Evolutionary conservation across 2,113 vertebrate species (phyloP).

Genomic region (Neolamprologus devosi): DNA sequence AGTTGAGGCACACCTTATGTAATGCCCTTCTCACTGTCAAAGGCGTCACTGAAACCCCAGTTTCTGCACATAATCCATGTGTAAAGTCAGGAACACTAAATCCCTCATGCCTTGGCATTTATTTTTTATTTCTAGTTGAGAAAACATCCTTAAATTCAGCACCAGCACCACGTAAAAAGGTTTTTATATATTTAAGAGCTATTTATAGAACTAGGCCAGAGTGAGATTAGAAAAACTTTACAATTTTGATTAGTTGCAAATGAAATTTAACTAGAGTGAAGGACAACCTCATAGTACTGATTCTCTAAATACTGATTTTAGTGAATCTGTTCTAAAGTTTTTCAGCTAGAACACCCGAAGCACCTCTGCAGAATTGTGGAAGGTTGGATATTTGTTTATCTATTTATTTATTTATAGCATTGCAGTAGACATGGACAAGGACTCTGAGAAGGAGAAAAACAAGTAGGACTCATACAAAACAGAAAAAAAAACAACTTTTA

Average conservation of each 20-base stretch:
- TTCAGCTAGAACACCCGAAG: background rate
- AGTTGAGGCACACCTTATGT: background rate
- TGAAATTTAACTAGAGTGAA: background rate
- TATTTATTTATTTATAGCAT: background rate
- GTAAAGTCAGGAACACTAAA: background rate
- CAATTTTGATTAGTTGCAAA: background rate
- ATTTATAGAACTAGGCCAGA: background rate
- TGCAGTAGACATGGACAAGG: background rate
- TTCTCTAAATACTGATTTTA: background rate
- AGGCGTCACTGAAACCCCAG: rapidly evolving
- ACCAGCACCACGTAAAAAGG: rapidly evolving
- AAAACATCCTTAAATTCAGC: background rate
- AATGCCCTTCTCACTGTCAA: background rate
- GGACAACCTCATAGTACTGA: background rate
- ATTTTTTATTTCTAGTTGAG: background rate
- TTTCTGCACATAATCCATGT: background rate
- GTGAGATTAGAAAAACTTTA: background rate
- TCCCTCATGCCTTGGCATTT: rapidly evolving
- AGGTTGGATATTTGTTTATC: background rate
- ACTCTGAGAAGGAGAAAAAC: background rate
- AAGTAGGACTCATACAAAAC: background rate
- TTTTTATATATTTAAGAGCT: background rate
- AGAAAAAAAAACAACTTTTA: background rate
- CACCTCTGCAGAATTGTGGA: background rate
- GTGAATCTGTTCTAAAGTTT: background rate